phyloP scores from a whole-genome alignment of 2,113 vertebrate genomes.

The Sander vitreus region DNA sequence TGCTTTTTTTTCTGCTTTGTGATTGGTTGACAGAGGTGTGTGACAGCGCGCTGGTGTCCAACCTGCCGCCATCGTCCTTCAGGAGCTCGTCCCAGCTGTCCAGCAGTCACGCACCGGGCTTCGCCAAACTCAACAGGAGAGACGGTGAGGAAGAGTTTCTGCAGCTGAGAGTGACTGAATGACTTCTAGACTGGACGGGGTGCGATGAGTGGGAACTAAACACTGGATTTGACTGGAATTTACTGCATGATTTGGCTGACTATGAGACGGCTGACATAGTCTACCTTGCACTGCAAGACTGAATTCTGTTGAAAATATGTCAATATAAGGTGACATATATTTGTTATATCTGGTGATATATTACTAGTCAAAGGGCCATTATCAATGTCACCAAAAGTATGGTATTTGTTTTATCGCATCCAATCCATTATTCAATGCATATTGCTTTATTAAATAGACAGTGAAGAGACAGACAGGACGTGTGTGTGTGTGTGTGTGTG shows the following conservation, averaged over 20 bases:
- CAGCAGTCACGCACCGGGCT: slow-evolving; percentile 86
- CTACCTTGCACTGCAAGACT: not conserved
- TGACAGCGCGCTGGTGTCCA: slow-evolving; percentile 88
- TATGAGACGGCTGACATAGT: not conserved
- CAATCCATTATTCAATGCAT: not conserved
- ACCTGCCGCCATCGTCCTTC: slow-evolving; percentile 89
- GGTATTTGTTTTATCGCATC: not conserved
- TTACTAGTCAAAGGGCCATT: not conserved
- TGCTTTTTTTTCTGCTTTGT: not conserved
- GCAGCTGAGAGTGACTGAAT: not conserved
- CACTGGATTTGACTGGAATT: not conserved
- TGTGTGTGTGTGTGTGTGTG: too few species aligned
- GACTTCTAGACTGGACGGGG: not conserved
- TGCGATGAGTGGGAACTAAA: not conserved
- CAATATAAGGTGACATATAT: not conserved
- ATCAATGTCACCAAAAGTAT: too few species aligned
- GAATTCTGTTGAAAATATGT: not conserved
- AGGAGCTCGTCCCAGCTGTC: slow-evolving; percentile 91
- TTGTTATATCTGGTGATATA: not conserved
- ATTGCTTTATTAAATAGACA: not conserved
- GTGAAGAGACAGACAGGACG: not conserved
- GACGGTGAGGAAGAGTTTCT: slow-evolving; percentile 86
- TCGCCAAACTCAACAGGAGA: slow-evolving; percentile 92
- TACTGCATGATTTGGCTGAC: not conserved
- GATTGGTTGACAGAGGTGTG: slow-evolving; percentile 86